Percentiles rank a stretch among this genome's conserved stretches.
Conservation (phyloP, 1,140 invertebrate species). For the Lutraria rhynchaena region DNA sequence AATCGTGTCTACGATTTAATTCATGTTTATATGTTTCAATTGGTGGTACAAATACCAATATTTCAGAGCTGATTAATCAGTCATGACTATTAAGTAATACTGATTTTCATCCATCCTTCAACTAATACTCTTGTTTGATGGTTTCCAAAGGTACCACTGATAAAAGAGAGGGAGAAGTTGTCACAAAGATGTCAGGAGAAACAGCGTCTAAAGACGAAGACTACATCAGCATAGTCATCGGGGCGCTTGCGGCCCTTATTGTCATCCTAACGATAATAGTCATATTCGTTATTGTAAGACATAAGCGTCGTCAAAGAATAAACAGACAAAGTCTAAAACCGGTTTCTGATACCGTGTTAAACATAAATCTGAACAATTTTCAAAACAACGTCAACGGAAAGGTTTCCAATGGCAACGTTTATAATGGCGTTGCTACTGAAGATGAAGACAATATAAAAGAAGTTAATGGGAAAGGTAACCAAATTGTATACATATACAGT, state of each 20-base stretch:
- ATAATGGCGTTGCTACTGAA: constrained; percentile 84
- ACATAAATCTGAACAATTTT: constrained; percentile 78
- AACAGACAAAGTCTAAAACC: constrained; percentile 83
- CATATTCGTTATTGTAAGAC: constrained; percentile 89
- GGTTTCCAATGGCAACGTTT: constrained; percentile 84
- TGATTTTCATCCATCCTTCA: no score
- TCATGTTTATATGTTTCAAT: no score
- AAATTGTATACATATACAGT: not conserved
- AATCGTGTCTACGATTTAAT: no score
- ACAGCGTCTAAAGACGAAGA: constrained; percentile 81
- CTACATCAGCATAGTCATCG: constrained; percentile 92
- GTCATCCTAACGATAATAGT: constrained; percentile 88
- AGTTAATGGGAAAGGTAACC: constrained; percentile 65
- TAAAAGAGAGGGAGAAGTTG: not conserved
- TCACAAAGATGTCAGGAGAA: constrained; percentile 17
- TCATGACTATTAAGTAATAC: no score
- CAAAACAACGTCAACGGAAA: constrained; percentile 78
- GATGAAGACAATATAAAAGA: constrained; percentile 82
- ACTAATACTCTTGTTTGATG: not conserved
- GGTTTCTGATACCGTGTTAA: constrained; percentile 75
- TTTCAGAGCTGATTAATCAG: no score
- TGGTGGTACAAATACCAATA: no score
- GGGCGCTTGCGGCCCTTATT: constrained; percentile 89
- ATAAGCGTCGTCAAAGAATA: constrained; percentile 88
- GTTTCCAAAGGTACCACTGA: not conserved